phyloP scores from a whole-genome alignment of 2,113 vertebrate species.

The Girardinichthys multiradiatus region DNA sequence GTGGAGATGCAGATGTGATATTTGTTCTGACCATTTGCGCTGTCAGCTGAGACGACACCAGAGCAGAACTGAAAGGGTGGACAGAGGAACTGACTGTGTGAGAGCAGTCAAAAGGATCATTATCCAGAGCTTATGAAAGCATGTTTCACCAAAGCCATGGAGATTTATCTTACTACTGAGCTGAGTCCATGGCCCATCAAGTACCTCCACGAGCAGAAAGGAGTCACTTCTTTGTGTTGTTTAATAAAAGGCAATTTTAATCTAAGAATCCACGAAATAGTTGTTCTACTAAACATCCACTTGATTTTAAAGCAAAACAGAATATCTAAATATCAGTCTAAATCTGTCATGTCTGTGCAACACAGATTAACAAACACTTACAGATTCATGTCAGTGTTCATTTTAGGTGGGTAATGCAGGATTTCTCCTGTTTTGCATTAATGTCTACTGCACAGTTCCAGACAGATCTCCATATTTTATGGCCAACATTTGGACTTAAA shows the following conservation, averaged over 20 bases:
- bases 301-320: no score
- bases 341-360: no score
- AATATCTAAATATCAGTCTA: no score
- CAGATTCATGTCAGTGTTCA: no score
- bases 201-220: slow-evolving; percentile 35
- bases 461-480: background rate
- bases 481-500: background rate
- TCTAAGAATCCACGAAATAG: no score
- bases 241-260: slow-evolving; percentile 26
- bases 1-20: slow-evolving; percentile 48
- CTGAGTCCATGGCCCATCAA: slow-evolving; percentile 37
- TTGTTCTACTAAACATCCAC: no score
- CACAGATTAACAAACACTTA: no score
- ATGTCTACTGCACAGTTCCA: background rate
- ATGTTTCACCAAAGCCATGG: slow-evolving; percentile 63
- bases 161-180: slow-evolving; percentile 62
- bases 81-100: slow-evolving; percentile 51
- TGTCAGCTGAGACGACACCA: slow-evolving; percentile 32
- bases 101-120: slow-evolving; percentile 52
- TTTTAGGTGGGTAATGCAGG: no score
- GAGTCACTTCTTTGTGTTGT: slow-evolving; percentile 33
- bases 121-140: slow-evolving; percentile 38
- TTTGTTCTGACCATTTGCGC: slow-evolving; percentile 31
- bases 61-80: slow-evolving; percentile 45
- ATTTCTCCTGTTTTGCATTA: no score